These are phyloP conservation scores for Cydia amplana DNA, from an alignment of 1,140 invertebrate genomes.

Conservation along the genomic window DNA sequence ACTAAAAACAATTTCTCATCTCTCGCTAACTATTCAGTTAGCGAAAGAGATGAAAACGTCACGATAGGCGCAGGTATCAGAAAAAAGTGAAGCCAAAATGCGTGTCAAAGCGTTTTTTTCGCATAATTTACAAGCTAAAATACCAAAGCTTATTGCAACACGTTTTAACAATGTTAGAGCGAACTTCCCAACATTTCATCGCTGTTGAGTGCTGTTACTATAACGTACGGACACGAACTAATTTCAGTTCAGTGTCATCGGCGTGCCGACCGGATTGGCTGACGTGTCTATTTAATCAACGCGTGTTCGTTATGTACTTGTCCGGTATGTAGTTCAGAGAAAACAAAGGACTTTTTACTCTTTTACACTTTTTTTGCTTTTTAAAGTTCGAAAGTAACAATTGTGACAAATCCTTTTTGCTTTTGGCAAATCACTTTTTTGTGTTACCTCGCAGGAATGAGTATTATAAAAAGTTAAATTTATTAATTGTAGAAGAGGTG, in stretches of 20 bases:
- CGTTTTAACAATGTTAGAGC: background rate
- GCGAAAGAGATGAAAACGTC: too few species aligned
- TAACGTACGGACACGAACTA: background rate
- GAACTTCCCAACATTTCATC: background rate
- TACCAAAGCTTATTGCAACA: background rate
- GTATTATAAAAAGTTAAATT: too few species aligned
- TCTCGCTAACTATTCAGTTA: too few species aligned
- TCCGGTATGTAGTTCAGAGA: background rate
- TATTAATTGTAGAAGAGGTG: too few species aligned
- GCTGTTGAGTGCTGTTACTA: background rate
- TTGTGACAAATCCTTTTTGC: background rate
- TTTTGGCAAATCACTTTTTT: background rate
- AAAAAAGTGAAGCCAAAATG: too few species aligned
- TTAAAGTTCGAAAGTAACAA: background rate
- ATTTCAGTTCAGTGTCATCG: background rate
- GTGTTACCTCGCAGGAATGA: background rate
- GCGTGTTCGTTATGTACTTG: background rate
- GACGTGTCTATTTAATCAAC: slow-evolving; percentile 7
- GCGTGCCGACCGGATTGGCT: background rate
- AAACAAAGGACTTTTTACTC: background rate
- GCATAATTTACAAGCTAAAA: background rate
- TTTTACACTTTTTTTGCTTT: background rate
- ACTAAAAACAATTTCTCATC: too few species aligned
- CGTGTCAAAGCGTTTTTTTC: too few species aligned
- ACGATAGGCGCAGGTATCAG: too few species aligned